Evolutionary conservation across 2,888 invertebrate genomes (phyloP).

Genomic region (Melolontha melolontha): DNA sequence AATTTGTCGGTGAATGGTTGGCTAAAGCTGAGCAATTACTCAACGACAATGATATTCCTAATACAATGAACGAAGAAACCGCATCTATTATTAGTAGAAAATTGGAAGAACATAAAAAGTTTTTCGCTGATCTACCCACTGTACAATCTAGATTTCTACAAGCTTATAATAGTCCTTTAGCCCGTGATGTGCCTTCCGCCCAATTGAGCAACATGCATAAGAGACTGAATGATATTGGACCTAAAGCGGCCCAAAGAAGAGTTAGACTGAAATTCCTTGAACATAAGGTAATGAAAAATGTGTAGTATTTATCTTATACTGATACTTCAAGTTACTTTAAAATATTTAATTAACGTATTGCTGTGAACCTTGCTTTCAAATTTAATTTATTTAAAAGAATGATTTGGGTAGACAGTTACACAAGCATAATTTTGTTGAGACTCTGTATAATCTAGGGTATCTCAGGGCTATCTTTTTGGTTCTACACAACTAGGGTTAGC

Average conservation of each 20-base stretch:
- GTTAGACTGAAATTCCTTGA: slow-evolving; percentile 90
- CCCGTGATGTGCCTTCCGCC: slow-evolving; percentile 79
- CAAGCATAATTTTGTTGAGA: too few relatives aligned
- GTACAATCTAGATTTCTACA: slow-evolving; percentile 83
- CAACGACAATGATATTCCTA: slow-evolving; percentile 85
- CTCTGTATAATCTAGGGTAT: too few relatives aligned
- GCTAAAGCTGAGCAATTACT: slow-evolving; percentile 87
- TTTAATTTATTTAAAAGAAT: too few relatives aligned
- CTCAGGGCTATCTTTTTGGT: too few relatives aligned
- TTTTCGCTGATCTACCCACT: slow-evolving; percentile 86
- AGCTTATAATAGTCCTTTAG: slow-evolving; percentile 76
- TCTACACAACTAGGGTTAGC: too few relatives aligned
- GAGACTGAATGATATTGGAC: slow-evolving; percentile 80
- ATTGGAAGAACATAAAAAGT: slow-evolving; percentile 88
- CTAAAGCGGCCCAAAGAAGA: slow-evolving; percentile 83
- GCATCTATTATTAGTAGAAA: slow-evolving; percentile 89
- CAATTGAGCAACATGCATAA: slow-evolving; percentile 86
- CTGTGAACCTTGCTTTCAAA: too few relatives aligned
- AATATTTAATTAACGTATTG: too few relatives aligned
- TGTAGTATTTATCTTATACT: too few relatives aligned
- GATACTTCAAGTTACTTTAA: too few relatives aligned
- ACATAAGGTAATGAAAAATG: slow-evolving; percentile 73
- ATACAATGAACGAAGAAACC: slow-evolving; percentile 88
- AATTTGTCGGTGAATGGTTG: slow-evolving; percentile 90
- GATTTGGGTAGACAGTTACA: too few relatives aligned